These are phyloP conservation scores for Drosophila burlai DNA, from an alignment of 1,140 invertebrate species.

Conservation along the genomic window DNA sequence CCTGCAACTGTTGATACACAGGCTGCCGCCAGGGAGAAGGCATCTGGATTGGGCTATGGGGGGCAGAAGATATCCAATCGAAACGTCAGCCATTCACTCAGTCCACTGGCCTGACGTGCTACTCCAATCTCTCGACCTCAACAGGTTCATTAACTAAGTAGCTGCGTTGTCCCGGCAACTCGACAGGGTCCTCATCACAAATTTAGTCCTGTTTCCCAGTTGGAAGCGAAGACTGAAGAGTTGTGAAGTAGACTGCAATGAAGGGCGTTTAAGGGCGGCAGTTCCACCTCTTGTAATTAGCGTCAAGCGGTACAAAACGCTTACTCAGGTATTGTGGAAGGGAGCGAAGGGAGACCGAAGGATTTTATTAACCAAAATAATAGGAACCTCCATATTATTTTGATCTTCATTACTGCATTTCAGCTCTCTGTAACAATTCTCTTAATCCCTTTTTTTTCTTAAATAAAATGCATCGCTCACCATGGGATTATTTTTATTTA, in stretches of 20 bases:
- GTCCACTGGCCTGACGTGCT: slow-evolving; percentile 32
- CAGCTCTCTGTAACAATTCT: not conserved
- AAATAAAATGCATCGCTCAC: not conserved
- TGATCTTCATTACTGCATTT: not conserved
- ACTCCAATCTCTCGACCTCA: slow-evolving; percentile 61
- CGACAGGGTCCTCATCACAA: slow-evolving; percentile 32
- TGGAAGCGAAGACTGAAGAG: slow-evolving; percentile 13
- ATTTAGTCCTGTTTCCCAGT: slow-evolving; percentile 29
- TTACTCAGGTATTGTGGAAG: slow-evolving; percentile 38
- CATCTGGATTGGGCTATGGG: not conserved
- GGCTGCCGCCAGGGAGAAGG: not conserved
- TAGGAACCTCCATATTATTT: too few relatives aligned
- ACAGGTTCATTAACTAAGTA: slow-evolving; percentile 82
- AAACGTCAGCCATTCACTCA: slow-evolving; percentile 36
- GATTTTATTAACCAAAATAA: not conserved
- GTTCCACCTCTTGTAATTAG: slow-evolving; percentile 49
- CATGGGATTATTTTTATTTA: not conserved
- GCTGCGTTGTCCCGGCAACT: slow-evolving; percentile 64
- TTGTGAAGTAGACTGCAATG: slow-evolving; percentile 5
- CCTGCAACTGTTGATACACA: slow-evolving; percentile 46
- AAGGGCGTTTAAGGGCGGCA: slow-evolving; percentile 11
- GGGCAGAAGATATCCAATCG: slow-evolving; percentile 33
- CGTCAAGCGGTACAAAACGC: slow-evolving; percentile 43
- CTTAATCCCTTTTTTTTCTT: not conserved
- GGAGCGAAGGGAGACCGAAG: slow-evolving; percentile 30